Base-by-base conservation (phyloP, 2,888 invertebrate genomes). In the Campoletis raptor region DNA sequence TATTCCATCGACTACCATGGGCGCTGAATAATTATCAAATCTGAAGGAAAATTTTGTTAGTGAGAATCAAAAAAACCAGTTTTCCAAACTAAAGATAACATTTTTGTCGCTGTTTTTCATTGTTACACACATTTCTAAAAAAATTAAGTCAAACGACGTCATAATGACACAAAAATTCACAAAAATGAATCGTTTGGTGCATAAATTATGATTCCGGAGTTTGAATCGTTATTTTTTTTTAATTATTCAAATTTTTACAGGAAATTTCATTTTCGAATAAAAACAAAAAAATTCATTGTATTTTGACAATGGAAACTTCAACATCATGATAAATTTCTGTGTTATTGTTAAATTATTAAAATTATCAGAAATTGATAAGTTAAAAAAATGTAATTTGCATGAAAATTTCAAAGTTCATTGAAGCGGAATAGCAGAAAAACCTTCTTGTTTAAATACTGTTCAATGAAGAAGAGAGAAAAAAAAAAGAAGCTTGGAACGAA, bases 1-100 rank as follows among this genome's bases (percentile, higher is more conserved):
- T 91, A 99, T 98, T 89, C 99, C 98, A 95, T 99, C 99, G 85
- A 99, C 99, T 91, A 98, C 98, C 98, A 99, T 98, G 72, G 99
- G 99, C 72, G 99, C 99, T 67, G 99, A 99, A 94, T 99, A 99
- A 95, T 99, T 99, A 95, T 99, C 99, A 95, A 99, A 99, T 92
- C 99, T 98, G 94, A 36, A 48, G 6, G 54, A 64, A 78, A 21
- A 12, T 9, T 18, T 8, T 0, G 37, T 15, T 4, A 73, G 21
- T 42, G 18, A 69, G 7, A 21, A 21, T 10, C 1, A 2, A 10
- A 57, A 57, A 21, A 24, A n/a, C 10, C 2, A 18, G 18, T 52
- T 57, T 24, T 10, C 0, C 21, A n/a, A n/a, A n/a, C 12, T 12
- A 0, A 18, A 4, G 18, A 12, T 30, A 5, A 30, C 24, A 57